Evolutionary conservation across 2,797 vertebrate species (phyloP), one percentile per base, ranked within the genome.

Genomic region (Eulemur rubriventer): DNA sequence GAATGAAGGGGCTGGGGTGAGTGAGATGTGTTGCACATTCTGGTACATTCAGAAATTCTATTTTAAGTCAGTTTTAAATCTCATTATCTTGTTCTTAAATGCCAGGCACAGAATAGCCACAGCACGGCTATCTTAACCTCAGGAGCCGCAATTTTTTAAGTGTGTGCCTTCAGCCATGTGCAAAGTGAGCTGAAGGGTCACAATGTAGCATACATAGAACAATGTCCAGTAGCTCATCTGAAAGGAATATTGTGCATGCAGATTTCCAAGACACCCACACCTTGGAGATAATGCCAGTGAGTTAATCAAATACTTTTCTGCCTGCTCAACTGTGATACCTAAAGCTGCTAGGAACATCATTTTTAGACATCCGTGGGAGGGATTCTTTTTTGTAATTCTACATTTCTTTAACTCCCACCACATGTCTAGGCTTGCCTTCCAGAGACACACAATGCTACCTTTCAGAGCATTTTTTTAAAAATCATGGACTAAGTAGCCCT

Each of bases 331-430:
- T 96, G 96, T 97, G 97, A 97, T 98, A 98, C 97, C 95, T 97
- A 98, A 98, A 97, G 97, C 96, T 98, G 98, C 96, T 96, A 95
- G 92, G 82, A 97, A 95, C 96, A 96, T 97, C 97, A 97, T 98
- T 98, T 98, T 97, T 98, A 98, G 98, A 97, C 75, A 90, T 59
- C 85, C 35, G 97, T 98, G 94, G 98, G 98, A 98, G 97, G 97
- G 95, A 97, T 96, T 96, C 89, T 97, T 98, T 95, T 98, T 94
- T 93, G 85, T 96, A 96, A 95, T 95, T 96, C 96, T 97, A 82
- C 91, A 93, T 97, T 97, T 97, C 96, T 98, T 96, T 95, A 91
- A 87, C 95, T 98, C 96, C 96, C 82, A 98, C 93, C 94, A 92
- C 95, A 96, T 96, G 97, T 97, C 95, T 98, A 97, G 95, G 86